These are phyloP conservation scores for Eucriotettix oculatus DNA, from an alignment of 2,888 invertebrate genomes.

Conservation along the genomic window DNA sequence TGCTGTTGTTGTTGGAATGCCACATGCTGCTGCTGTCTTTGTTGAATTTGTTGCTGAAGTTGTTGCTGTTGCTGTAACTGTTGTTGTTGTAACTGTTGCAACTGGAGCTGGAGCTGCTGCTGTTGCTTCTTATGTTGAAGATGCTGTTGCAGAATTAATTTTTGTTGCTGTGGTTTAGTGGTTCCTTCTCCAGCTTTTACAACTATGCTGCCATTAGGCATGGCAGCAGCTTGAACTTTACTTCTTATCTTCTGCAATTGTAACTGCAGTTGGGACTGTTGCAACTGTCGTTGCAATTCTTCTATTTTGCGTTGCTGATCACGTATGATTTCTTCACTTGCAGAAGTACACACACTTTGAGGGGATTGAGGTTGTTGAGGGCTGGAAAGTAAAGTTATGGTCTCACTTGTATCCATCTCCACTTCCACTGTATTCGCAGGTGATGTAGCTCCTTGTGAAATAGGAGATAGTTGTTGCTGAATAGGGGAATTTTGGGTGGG, in stretches of 20 bases:
- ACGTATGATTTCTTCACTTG: conserved; percentile 29
- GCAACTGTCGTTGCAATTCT: conserved; percentile 57
- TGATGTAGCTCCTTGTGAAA: conserved; percentile 5
- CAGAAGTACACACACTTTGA: conserved; percentile 15
- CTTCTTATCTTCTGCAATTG: conserved; percentile 36
- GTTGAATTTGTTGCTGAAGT: conserved; percentile 14
- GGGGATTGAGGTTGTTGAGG: conserved; percentile 21
- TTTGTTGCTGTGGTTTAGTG: conserved; percentile 22
- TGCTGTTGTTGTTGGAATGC: conserved; percentile 20
- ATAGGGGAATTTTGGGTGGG: conserved; percentile 4
- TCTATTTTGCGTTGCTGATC: conserved; percentile 79
- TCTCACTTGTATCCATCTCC: conserved; percentile 19
- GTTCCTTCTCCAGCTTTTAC: conserved; percentile 16
- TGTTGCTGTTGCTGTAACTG: conserved; percentile 29
- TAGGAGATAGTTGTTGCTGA: conserved; percentile 9
- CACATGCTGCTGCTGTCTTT: conserved; percentile 15
- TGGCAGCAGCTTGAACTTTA: conserved; percentile 28
- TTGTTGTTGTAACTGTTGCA: conserved; percentile 11
- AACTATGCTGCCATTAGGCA: conserved; percentile 18
- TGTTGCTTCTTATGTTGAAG: conserved; percentile 55
- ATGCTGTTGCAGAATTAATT: conserved; percentile 42
- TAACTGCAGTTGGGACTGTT: conserved; percentile 55
- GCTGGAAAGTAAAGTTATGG: conserved; percentile 16
- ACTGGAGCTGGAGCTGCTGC: conserved; percentile 34
- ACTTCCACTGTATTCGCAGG: conserved; percentile 22